Evolutionary conservation across 2,888 invertebrate genomes (phyloP).

Genomic region (Nemapogon koenigi): DNA sequence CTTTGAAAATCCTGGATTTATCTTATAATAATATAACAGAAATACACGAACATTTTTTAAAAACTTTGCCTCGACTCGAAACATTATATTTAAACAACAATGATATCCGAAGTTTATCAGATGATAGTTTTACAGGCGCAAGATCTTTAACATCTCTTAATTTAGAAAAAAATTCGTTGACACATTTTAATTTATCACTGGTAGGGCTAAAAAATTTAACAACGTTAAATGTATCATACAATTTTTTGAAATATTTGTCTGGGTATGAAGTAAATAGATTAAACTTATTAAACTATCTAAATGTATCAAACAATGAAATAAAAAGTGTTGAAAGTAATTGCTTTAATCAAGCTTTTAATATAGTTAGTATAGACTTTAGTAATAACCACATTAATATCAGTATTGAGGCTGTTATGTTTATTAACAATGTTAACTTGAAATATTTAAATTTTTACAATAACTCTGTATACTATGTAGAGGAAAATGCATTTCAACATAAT

Average conservation of each 20-base stretch:
- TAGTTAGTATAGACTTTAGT: conserved; percentile 33
- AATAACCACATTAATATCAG: conserved; percentile 29
- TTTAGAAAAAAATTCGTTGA: conserved; percentile 31
- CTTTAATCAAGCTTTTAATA: conserved; percentile 30
- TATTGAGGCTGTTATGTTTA: conserved; percentile 34
- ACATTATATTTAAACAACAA: conserved; percentile 33
- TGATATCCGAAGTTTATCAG: conserved; percentile 24
- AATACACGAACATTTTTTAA: conserved; percentile 25
- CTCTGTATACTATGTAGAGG: conserved; percentile 28
- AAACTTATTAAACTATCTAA: conserved; percentile 27
- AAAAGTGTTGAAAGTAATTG: conserved; percentile 32
- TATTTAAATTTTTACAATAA: conserved; percentile 36
- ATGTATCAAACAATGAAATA: conserved; percentile 37
- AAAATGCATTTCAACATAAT: conserved; percentile 31
- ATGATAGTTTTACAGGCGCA: conserved; percentile 27
- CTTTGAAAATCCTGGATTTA: conserved; percentile 29
- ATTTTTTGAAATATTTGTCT: conserved; percentile 26
- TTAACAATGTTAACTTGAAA: conserved; percentile 27
- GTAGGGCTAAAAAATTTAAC: conserved; percentile 29
- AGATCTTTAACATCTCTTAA: conserved; percentile 25
- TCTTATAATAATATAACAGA: conserved; percentile 29
- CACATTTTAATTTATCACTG: conserved; percentile 30
- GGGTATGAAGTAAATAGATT: conserved; percentile 35
- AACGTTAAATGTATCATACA: conserved; percentile 32
- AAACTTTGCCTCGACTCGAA: conserved; percentile 24